A percentile compares a stretch with the other conserved stretches of the same genome.
Evolutionary conservation across 1,140 invertebrate genomes (phyloP).

Genomic region (Pseudobourletiella spinata): DNA sequence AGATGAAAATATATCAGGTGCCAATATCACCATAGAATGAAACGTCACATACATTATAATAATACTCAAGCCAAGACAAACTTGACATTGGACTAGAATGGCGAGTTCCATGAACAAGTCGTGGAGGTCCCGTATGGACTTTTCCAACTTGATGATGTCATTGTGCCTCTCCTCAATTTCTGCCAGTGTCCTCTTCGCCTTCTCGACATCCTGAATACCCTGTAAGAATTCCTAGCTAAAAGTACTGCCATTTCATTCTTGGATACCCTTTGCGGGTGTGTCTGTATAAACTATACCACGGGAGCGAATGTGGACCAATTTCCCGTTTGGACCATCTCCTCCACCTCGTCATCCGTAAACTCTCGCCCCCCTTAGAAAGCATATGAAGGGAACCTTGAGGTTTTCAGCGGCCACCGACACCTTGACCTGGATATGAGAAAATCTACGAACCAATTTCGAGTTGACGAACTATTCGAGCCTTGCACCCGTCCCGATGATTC

Average conservation of each 20-base stretch:
- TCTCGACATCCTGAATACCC: conserved; percentile 52
- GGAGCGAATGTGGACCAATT: no score
- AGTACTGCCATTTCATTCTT: background rate
- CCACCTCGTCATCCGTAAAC: background rate
- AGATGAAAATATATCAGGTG: no score
- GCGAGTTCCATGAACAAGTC: conserved; percentile 70
- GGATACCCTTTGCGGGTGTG: no score
- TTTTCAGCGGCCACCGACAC: background rate
- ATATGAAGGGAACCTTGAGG: background rate
- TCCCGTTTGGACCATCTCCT: background rate
- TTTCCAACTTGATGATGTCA: conserved; percentile 74
- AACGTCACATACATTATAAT: no score
- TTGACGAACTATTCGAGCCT: background rate
- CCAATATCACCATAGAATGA: no score
- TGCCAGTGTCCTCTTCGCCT: conserved; percentile 63
- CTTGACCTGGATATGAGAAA: background rate
- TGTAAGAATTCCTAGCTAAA: background rate
- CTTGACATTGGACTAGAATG: conserved; percentile 26
- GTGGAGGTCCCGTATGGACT: conserved; percentile 63
- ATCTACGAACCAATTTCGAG: background rate
- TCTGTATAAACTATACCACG: no score
- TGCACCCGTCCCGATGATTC: background rate
- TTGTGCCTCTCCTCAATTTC: conserved; percentile 72
- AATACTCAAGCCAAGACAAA: no score
- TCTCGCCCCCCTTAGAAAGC: background rate